Evolutionary conservation across 2,797 vertebrate species (phyloP), one percentile per base, ranked within the genome.

Genomic region (Thamnophis elegans): DNA sequence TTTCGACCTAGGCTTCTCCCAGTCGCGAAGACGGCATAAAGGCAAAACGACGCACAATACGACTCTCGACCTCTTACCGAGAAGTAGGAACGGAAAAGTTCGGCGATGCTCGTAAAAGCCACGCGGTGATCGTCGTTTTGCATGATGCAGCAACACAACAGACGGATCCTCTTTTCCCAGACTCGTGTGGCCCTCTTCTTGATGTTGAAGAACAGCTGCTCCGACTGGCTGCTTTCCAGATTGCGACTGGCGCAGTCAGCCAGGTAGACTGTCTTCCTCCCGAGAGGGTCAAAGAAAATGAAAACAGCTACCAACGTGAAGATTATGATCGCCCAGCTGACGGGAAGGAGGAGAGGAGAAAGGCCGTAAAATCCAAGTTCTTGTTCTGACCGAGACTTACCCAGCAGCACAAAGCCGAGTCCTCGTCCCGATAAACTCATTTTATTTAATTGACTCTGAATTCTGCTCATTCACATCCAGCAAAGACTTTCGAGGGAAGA

Each of bases 271-370:
- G 95, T 96, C 51, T 96, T 97, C 22, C 97, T 98, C 28, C 97
- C 97, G 5, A 99, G 96, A 0, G 99, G 99, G 94, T 99, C 99
- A 36, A 99, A 99, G 94, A 99, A 98, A 0, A 99, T 96, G 8
- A 99, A 0, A 25, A 99, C 97, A 0, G 98, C 99, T 5, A 99
- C 11, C 8, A 92, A 25, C 0, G 98, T 99, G 53, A 98, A 98
- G 53, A 98, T n/a, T 42, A 99, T 98, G 96, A 99, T 98, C 93
- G 99, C 95, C 99, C 99, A 99, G 96, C 99, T 99, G 98, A 90
- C 91, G 82, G 78, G 92, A 8, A 95, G 14, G 90, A 51, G 87
- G 53, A 73, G 88, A 85, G 85, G 53, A 1, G 86, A 36, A 89
- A 32, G 4, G 6, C 6, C 51, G 7, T 65, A 55, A 55, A n/a